Conservation (phyloP, 2,888 invertebrate genomes). For the Netelia inedita region DNA sequence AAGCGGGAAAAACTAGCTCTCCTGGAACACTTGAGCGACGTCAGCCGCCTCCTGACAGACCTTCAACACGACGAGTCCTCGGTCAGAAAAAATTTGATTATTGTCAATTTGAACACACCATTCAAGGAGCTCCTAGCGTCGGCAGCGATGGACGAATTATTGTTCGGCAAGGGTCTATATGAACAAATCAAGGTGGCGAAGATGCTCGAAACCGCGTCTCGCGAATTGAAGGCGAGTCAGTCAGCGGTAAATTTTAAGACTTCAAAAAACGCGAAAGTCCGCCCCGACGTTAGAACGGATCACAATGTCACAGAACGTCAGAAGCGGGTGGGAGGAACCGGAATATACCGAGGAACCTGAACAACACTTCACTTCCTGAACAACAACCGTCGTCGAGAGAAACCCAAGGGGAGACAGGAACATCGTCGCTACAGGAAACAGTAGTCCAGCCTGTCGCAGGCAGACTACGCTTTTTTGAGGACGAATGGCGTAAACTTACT, state of each 20-base stretch:
- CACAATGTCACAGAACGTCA: neutral
- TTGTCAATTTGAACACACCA: constrained; percentile 31
- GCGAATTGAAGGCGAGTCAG: constrained; percentile 12
- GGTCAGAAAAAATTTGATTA: neutral
- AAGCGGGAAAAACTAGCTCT: neutral
- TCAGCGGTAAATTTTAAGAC: constrained; percentile 1
- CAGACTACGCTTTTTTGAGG: neutral
- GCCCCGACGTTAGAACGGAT: constrained; percentile 18
- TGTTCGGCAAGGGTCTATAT: constrained; percentile 58
- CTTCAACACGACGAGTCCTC: neutral
- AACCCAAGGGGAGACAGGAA: neutral
- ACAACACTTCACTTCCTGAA: neutral
- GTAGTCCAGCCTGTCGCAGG: neutral
- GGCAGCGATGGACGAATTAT: constrained; percentile 44
- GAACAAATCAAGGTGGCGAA: constrained; percentile 61
- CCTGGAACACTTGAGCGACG: neutral
- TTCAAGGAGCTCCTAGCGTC: constrained; percentile 48
- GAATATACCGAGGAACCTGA: neutral
- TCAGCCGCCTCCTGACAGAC: neutral
- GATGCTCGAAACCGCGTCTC: constrained; percentile 17
- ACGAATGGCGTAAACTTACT: neutral
- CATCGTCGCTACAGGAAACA: neutral
- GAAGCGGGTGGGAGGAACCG: neutral
- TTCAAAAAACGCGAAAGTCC: constrained; percentile 61
- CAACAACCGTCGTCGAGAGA: neutral